phyloP scores from a whole-genome alignment of 1,140 invertebrate genomes.

The Cydia amplana region DNA sequence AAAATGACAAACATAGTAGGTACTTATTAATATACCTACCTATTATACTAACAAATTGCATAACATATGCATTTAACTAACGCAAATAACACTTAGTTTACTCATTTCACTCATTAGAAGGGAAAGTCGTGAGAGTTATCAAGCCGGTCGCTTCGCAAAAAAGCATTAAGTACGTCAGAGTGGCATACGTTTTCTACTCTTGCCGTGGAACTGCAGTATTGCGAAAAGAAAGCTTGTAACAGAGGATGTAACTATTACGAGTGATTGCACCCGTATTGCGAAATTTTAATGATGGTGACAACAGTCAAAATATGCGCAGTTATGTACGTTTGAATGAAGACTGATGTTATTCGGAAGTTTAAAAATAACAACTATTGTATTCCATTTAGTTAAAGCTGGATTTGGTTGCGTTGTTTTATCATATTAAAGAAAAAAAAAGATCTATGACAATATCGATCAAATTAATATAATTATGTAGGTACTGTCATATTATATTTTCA shows the following conservation, averaged over 20 bases:
- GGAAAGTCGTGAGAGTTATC: constrained; percentile 25
- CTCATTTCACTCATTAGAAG: constrained; percentile 25
- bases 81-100: not conserved
- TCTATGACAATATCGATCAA: too few relatives aligned
- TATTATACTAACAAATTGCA: not conserved
- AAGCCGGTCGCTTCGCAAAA: not conserved
- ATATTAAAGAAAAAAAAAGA: too few relatives aligned
- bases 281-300: not conserved
- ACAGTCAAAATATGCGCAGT: not conserved
- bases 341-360: too few relatives aligned
- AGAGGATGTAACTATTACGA: not conserved
- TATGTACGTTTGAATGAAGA: not conserved
- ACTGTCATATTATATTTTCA: too few relatives aligned
- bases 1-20: not conserved
- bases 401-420: too few relatives aligned
- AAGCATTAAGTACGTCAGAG: not conserved
- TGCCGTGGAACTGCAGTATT: not conserved
- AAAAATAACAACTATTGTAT: too few relatives aligned
- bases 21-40: not conserved
- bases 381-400: too few relatives aligned
- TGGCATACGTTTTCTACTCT: constrained; percentile 1
- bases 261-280: not conserved
- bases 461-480: too few relatives aligned
- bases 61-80: constrained; percentile 3
- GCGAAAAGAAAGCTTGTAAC: constrained; percentile 28